Percentiles rank a stretch among this genome's conserved stretches.
These are phyloP conservation scores for Catharus fuscescens DNA, from an alignment of 2,113 vertebrate genomes.

Conservation along the genomic window DNA sequence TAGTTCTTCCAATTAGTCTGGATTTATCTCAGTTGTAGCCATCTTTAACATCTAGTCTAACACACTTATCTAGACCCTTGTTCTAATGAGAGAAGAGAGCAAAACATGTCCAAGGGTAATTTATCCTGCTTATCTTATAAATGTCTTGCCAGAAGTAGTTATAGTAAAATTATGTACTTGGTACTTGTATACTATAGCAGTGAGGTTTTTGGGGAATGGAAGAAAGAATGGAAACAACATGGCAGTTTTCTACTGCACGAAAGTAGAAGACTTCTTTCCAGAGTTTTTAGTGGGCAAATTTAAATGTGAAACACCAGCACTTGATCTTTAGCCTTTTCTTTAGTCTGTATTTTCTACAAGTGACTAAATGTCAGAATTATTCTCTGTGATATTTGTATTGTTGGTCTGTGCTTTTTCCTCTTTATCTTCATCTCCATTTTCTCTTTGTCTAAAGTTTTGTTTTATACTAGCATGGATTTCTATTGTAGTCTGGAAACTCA, in stretches of 20 bases:
- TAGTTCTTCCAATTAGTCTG: neutral
- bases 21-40: neutral
- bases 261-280: neutral
- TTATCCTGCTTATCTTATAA: neutral
- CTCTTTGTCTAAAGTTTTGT: neutral
- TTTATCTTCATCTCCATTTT: neutral
- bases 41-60: neutral
- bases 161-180: neutral
- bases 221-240: neutral
- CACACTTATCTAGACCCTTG: neutral
- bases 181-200: neutral
- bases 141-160: neutral
- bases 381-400: neutral
- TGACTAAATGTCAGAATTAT: neutral
- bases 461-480: neutral
- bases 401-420: neutral
- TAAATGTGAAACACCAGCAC: neutral
- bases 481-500: neutral
- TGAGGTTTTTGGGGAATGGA: neutral
- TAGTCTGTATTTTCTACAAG: neutral
- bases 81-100: neutral
- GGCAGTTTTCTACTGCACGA: neutral
- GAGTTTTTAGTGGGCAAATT: neutral
- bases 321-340: neutral
- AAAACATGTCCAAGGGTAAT: neutral